Conservation (phyloP, 2,113 vertebrate genomes). For the Theristicus caerulescens region DNA sequence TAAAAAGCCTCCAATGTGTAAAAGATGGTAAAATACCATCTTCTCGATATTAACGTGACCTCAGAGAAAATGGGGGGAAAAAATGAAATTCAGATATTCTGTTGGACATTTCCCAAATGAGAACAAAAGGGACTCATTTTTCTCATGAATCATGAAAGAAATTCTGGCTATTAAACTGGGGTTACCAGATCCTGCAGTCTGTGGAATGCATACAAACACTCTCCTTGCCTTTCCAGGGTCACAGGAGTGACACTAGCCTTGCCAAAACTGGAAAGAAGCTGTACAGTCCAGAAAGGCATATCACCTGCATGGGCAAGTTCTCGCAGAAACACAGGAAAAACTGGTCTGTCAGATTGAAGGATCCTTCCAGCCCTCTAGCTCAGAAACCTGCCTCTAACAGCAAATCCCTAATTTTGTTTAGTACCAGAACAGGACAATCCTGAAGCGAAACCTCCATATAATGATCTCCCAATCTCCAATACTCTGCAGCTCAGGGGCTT, state of each 20-base stretch:
- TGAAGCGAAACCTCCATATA: background rate
- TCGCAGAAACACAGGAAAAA: background rate
- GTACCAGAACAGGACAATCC: background rate
- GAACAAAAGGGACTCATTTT: background rate
- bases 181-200: background rate
- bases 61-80: background rate
- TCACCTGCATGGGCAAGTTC: background rate
- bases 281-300: background rate
- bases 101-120: background rate
- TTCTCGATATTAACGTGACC: background rate
- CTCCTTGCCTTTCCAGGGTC: conserved; percentile 5
- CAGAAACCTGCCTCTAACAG: background rate
- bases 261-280: conserved; percentile 22
- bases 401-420: background rate
- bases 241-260: background rate
- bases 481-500: background rate
- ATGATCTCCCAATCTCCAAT: background rate
- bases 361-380: background rate
- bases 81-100: background rate
- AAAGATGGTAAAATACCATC: conserved; percentile 4
- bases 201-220: conserved; percentile 17
- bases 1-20: background rate
- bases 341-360: background rate
- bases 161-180: background rate
- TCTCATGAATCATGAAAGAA: background rate